These are phyloP conservation scores for Pseudomyrmex sp. DNA, from an alignment of 1,140 invertebrate species.

Conservation along the genomic window DNA sequence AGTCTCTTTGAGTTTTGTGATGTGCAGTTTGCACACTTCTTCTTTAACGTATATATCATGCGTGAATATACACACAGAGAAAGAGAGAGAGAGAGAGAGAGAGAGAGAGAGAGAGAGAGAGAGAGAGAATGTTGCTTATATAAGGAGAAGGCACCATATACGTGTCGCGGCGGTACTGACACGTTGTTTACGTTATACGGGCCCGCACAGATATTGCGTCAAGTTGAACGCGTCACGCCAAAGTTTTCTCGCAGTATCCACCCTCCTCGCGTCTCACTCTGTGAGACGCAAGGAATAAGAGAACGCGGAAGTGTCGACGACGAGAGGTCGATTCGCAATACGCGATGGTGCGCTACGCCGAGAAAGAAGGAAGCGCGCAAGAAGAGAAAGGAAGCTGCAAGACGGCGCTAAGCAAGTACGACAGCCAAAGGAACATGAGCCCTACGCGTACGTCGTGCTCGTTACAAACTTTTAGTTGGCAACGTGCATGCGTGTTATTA, in stretches of 20 bases:
- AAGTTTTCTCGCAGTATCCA: constrained; percentile 70
- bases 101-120: neutral
- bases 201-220: constrained; percentile 70
- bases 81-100: too few relatives aligned
- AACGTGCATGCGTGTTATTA: constrained; percentile 77
- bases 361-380: constrained; percentile 26
- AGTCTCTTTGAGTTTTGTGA: neutral
- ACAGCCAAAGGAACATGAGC: constrained; percentile 52
- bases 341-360: neutral
- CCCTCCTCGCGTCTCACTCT: neutral
- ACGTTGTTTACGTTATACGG: constrained; percentile 69
- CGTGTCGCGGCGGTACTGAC: constrained; percentile 57
- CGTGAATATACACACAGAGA: constrained; percentile 27
- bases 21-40: neutral
- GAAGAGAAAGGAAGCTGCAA: neutral
- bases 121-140: constrained; percentile 11
- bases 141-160: constrained; percentile 47
- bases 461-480: constrained; percentile 73
- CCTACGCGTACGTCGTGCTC: constrained; percentile 68
- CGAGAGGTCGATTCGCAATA: constrained; percentile 57
- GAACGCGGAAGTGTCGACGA: constrained; percentile 45
- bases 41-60: constrained; percentile 31
- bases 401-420: constrained; percentile 26
- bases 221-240: constrained; percentile 67
- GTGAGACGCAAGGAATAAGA: constrained; percentile 5